Percentiles rank a stretch among this genome's conserved stretches.
Evolutionary conservation across 2,888 invertebrate genomes (phyloP).

Genomic region (Callosobruchus maculatus): DNA sequence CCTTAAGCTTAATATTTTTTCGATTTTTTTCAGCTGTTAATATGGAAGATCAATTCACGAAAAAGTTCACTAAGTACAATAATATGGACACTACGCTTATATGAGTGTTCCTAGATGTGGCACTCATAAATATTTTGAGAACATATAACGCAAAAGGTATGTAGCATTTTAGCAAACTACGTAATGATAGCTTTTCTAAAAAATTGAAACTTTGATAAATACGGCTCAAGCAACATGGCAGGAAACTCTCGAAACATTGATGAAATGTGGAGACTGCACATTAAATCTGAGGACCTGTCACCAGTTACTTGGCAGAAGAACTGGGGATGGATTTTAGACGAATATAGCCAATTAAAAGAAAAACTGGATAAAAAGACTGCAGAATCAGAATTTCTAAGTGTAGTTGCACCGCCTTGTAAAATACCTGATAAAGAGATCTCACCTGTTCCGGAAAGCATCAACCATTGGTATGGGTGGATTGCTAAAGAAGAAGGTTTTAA

Average conservation of each 20-base stretch:
- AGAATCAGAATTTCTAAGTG: conserved; percentile 11
- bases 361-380: conserved; percentile 15
- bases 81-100: too few species aligned
- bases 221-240: too few species aligned
- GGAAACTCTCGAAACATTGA: neutral
- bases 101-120: too few species aligned
- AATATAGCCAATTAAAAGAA: conserved; percentile 13
- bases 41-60: too few species aligned
- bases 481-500: conserved; percentile 10
- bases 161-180: too few species aligned
- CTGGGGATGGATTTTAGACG: conserved; percentile 15
- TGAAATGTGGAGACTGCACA: conserved; percentile 12
- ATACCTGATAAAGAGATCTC: conserved; percentile 10
- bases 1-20: too few species aligned
- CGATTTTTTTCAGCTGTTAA: too few species aligned
- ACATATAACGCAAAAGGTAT: too few species aligned
- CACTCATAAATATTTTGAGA: too few species aligned
- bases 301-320: conserved; percentile 10
- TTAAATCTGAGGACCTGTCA: conserved; percentile 12
- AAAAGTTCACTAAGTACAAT: too few species aligned
- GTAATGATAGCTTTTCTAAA: too few species aligned
- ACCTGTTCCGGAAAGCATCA: conserved; percentile 10
- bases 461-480: conserved; percentile 17
- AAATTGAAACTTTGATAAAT: too few species aligned
- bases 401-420: conserved; percentile 6